Base-by-base conservation (phyloP, 2,888 invertebrate species). In the Congeria kusceri region DNA sequence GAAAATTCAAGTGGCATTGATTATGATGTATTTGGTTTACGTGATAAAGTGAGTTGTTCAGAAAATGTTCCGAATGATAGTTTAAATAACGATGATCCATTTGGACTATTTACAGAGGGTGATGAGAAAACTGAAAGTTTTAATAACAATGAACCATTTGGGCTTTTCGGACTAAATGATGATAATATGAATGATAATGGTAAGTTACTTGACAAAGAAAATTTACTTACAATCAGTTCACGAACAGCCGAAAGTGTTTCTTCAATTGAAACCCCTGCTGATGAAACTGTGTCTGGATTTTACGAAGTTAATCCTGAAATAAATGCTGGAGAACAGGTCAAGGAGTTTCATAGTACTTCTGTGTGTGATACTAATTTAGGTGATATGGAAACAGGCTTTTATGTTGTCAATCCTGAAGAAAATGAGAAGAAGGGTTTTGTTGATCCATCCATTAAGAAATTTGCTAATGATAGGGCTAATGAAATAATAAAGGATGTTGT, bases 241-340 rank as follows among this genome's bases (percentile, higher is more conserved):
- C 20, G 71, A 15, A 80, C 80, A 27, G 32, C 66, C 61, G 71
- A 74, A 25, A 76, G 73, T 23, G 53, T 74, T 0, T 79, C 80
- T 47, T 73, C 78, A 15, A 68, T 69, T 27, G 84, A 81, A 28
- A 77, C 79, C 32, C 78, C 83, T 4, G 57, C 49, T 46, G 64
- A 77, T 53, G 83, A 83, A 39, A 71, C 80, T 73, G 75, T 57
- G 13, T 61, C 68, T 47, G 83, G 80, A 11, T 80, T 78, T 44
- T 80, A 80, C 68, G 80, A 84, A 39, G 63, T 80, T 5, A 78
- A 80, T 65, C 78, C 76, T 49, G 80, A 76, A 49, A 13, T n/a
- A 20, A 65, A 28, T 15, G 3, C 27, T 13, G 27, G 47, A 11
- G 49, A 59, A 27, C n/a, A 2, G 28, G 32, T 53, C 5, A 27